phyloP scores from a whole-genome alignment of 2,797 vertebrate species.

The Peromyscus attwateri region DNA sequence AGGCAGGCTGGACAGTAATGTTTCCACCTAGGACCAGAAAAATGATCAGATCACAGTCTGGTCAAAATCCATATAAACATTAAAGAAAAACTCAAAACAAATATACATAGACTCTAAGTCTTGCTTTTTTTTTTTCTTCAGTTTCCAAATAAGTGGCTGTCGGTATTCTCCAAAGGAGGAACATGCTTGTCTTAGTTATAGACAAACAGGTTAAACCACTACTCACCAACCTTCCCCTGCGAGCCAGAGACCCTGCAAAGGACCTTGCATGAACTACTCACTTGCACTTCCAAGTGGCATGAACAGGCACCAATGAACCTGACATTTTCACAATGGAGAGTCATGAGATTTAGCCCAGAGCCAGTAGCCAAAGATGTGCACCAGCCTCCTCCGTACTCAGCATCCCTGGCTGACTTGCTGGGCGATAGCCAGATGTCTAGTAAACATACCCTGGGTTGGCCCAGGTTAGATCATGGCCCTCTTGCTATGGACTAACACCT shows the following conservation, averaged over 20 bases:
- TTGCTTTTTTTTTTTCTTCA: not conserved
- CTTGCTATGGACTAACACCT: not conserved
- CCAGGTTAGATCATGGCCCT: not conserved
- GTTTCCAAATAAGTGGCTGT: not conserved
- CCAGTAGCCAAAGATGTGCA: not conserved
- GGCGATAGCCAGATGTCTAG: not conserved
- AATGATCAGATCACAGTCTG: not conserved
- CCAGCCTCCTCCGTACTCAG: not conserved
- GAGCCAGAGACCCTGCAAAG: not conserved
- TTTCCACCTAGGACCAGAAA: not conserved
- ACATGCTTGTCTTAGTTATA: fast-evolving
- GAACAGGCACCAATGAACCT: not conserved
- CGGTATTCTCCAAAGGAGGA: not conserved
- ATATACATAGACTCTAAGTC: not conserved
- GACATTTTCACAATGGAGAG: not conserved
- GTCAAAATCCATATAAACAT: not conserved
- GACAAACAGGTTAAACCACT: not conserved
- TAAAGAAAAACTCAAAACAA: not conserved
- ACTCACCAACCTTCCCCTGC: not conserved
- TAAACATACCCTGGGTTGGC: not conserved
- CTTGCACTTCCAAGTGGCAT: not conserved
- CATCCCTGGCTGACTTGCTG: not conserved
- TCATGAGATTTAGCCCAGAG: no score
- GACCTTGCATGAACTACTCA: not conserved
- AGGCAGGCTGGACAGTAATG: no score